phyloP scores from a whole-genome alignment of 2,888 invertebrate species.

The Oxycera nigricornis region DNA sequence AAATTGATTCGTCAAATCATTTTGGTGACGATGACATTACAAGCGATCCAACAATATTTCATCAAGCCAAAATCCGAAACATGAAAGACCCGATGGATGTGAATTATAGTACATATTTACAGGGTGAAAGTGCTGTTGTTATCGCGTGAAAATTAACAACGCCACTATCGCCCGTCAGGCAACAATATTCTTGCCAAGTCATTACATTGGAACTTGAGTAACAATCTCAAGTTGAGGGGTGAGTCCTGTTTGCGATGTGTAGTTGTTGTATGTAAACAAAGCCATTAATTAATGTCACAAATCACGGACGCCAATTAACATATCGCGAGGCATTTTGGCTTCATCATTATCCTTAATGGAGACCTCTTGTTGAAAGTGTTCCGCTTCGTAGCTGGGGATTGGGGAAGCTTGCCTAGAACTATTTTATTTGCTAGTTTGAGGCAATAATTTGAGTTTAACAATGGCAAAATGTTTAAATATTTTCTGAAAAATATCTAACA shows the following conservation, averaged over 20 bases:
- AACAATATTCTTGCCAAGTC: slow-evolving; percentile 27
- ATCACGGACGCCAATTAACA: slow-evolving; percentile 47
- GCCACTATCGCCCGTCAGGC: slow-evolving; percentile 8
- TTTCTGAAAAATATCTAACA: no score
- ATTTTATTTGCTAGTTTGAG: no score
- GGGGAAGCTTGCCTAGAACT: background rate
- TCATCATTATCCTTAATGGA: slow-evolving; percentile 47
- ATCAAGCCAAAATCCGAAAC: slow-evolving; percentile 26
- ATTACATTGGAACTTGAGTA: background rate
- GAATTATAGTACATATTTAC: slow-evolving; percentile 6
- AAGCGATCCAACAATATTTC: slow-evolving; percentile 37
- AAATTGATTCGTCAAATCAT: slow-evolving; percentile 35
- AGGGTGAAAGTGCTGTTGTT: background rate
- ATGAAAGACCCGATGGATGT: slow-evolving; percentile 20
- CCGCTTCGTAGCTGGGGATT: background rate
- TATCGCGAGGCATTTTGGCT: slow-evolving; percentile 47
- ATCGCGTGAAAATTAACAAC: slow-evolving; percentile 25
- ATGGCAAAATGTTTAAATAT: no score
- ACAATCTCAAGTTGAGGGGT: background rate
- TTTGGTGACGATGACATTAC: slow-evolving; percentile 20
- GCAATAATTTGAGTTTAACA: no score
- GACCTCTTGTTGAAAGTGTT: slow-evolving; percentile 45
- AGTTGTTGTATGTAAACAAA: slow-evolving; percentile 45
- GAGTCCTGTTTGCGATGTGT: slow-evolving; percentile 27
- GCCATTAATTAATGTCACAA: slow-evolving; percentile 48